A percentile compares a stretch with the other conserved stretches of the same genome.
These are phyloP conservation scores for Phalera bucephala DNA, from an alignment of 2,888 invertebrate species.

Conservation along the genomic window DNA sequence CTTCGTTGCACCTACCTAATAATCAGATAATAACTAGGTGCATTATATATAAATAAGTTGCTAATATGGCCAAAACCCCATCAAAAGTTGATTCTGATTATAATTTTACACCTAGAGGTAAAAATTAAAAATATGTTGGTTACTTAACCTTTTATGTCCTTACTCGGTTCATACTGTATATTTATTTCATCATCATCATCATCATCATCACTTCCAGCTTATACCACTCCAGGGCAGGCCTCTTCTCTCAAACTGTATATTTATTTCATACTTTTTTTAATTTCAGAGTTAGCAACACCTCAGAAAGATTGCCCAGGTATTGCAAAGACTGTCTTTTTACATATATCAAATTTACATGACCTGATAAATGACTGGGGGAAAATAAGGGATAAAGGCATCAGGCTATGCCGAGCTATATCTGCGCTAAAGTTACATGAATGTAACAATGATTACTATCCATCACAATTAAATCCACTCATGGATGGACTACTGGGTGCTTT, in stretches of 20 bases:
- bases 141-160: too few species aligned
- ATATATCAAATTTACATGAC: conserved; percentile 56
- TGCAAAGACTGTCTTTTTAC: conserved; percentile 65
- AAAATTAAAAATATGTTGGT: not conserved
- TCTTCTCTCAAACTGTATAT: too few species aligned
- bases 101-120: conserved; percentile 56
- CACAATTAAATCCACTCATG: conserved; percentile 51
- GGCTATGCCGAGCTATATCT: conserved; percentile 52
- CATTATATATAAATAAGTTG: too few species aligned
- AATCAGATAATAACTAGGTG: too few species aligned
- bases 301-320: conserved; percentile 59
- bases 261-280: not conserved
- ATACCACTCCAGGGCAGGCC: too few species aligned
- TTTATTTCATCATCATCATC: too few species aligned
- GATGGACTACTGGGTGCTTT: conserved; percentile 51
- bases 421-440: conserved; percentile 61
- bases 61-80: conserved; percentile 53
- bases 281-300: conserved; percentile 62
- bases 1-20: too few species aligned
- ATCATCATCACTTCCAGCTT: too few species aligned
- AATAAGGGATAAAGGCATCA: conserved; percentile 57
- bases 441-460: conserved; percentile 59
- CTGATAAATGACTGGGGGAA: conserved; percentile 58
- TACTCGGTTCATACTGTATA: too few species aligned
- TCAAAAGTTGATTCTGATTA: conserved; percentile 30